A percentile compares a stretch with the other conserved stretches of the same genome.
Evolutionary conservation across 2,113 vertebrate species (phyloP).

Genomic region (Silurus glanis): DNA sequence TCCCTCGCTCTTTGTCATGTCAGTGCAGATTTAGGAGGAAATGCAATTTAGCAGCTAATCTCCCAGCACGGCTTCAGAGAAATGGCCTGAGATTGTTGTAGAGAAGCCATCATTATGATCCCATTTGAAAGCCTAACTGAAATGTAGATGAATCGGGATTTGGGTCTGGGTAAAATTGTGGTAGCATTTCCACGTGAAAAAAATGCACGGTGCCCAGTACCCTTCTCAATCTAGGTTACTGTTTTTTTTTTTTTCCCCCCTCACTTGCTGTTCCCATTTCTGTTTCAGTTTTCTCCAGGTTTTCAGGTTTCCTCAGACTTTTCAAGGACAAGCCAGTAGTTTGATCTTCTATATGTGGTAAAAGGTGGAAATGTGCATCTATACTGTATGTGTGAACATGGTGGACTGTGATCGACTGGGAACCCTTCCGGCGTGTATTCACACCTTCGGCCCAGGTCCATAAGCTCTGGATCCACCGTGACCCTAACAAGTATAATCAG

Average conservation of each 20-base stretch:
- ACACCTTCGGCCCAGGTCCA: not conserved
- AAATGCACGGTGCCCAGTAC: not conserved
- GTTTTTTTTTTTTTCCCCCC: not conserved
- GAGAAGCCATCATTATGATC: not conserved
- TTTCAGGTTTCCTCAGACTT: not conserved
- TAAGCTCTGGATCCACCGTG: not conserved
- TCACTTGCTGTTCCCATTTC: not conserved
- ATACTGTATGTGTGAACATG: not conserved
- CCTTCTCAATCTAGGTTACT: not conserved
- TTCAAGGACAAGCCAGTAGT: not conserved
- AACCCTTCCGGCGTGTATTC: not conserved
- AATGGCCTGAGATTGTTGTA: not conserved
- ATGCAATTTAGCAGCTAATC: slow-evolving; percentile 30
- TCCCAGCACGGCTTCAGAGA: not conserved
- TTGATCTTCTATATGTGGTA: not conserved
- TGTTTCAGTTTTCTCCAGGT: not conserved
- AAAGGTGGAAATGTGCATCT: not conserved
- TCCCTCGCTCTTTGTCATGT: slow-evolving; percentile 6
- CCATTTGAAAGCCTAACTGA: not conserved
- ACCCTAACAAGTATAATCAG: not conserved
- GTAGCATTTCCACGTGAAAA: not conserved
- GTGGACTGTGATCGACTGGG: not conserved
- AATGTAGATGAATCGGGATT: not conserved
- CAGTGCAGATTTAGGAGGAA: slow-evolving; percentile 5
- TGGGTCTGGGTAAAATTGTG: not conserved